These are phyloP conservation scores for Watsonalla cultraria DNA, from an alignment of 2,888 invertebrate genomes.

Conservation along the genomic window DNA sequence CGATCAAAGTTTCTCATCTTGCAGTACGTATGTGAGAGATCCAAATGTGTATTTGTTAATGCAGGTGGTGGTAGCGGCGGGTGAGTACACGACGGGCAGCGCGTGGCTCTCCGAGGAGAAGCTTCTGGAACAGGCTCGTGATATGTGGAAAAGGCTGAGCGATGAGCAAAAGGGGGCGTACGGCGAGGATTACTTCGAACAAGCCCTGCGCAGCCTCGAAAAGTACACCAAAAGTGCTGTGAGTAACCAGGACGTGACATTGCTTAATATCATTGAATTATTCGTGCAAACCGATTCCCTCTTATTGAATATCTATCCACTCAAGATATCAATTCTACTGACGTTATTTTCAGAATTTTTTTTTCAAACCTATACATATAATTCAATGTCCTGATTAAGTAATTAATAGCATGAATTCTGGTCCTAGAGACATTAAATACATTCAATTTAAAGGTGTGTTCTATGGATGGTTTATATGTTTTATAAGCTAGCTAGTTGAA, in stretches of 20 bases:
- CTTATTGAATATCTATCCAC: too few species aligned
- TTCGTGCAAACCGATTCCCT: slow-evolving; percentile 16
- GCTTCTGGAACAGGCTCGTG: slow-evolving; percentile 84
- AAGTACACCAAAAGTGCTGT: slow-evolving; percentile 87
- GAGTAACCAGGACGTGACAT: slow-evolving; percentile 46
- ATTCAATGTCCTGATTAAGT: too few species aligned
- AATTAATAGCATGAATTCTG: too few species aligned
- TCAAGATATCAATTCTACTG: too few species aligned
- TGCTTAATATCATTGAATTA: slow-evolving; percentile 23
- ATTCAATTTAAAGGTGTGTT: too few species aligned
- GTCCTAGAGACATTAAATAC: too few species aligned
- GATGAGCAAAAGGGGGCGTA: slow-evolving; percentile 88
- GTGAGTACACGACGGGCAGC: slow-evolving; percentile 90
- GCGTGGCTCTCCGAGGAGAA: slow-evolving; percentile 86
- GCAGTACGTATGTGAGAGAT: too few species aligned
- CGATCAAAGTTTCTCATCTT: too few species aligned
- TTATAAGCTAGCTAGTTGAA: too few species aligned
- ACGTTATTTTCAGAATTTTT: too few species aligned
- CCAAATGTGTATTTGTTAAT: neutral
- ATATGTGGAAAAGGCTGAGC: slow-evolving; percentile 90
- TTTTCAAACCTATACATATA: too few species aligned
- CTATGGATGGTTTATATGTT: too few species aligned
- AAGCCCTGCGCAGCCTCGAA: slow-evolving; percentile 87
- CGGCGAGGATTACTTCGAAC: slow-evolving; percentile 90
- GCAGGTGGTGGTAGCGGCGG: slow-evolving; percentile 88